phyloP scores from a whole-genome alignment of 2,797 vertebrate genomes.

The Crenuchus spilurus region DNA sequence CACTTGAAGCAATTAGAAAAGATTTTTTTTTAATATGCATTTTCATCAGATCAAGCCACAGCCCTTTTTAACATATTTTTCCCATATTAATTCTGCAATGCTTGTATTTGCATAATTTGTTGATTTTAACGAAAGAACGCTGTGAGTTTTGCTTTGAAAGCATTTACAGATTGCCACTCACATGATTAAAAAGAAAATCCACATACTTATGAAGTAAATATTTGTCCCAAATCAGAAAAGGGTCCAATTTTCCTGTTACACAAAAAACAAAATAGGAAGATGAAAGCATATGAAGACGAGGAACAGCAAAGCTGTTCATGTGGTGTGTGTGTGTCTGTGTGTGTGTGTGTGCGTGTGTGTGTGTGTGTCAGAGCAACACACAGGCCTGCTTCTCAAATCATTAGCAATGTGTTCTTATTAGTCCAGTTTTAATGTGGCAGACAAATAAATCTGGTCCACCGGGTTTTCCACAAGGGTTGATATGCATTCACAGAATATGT shows the following conservation, averaged over 20 bases:
- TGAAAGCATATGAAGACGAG: slow-evolving; percentile 16
- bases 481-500: slow-evolving; percentile 57
- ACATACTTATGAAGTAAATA: slow-evolving; percentile 11
- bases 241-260: slow-evolving; percentile 26
- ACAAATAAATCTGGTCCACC: slow-evolving; percentile 37
- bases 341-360: no score
- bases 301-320: slow-evolving; percentile 16
- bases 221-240: slow-evolving; percentile 20
- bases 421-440: slow-evolving; percentile 59
- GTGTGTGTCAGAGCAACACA: slow-evolving; percentile 19
- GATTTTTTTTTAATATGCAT: slow-evolving; percentile 85
- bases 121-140: slow-evolving; percentile 13
- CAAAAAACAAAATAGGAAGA: slow-evolving; percentile 33
- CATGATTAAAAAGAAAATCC: slow-evolving; percentile 30
- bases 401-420: slow-evolving; percentile 71
- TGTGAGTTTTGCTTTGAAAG: slow-evolving; percentile 25
- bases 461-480: slow-evolving; percentile 37
- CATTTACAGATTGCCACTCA: slow-evolving; percentile 32
- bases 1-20: slow-evolving; percentile 95
- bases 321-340: slow-evolving; percentile 38
- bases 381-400: slow-evolving; percentile 50
- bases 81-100: slow-evolving; percentile 10
- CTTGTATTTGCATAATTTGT: slow-evolving; percentile 30
- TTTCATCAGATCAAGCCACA: slow-evolving; percentile 34
- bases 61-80: slow-evolving; percentile 4